Evolutionary conservation across 1,140 invertebrate genomes (phyloP), one percentile per base, ranked within the genome.

Genomic region (Plutomurus gul): DNA sequence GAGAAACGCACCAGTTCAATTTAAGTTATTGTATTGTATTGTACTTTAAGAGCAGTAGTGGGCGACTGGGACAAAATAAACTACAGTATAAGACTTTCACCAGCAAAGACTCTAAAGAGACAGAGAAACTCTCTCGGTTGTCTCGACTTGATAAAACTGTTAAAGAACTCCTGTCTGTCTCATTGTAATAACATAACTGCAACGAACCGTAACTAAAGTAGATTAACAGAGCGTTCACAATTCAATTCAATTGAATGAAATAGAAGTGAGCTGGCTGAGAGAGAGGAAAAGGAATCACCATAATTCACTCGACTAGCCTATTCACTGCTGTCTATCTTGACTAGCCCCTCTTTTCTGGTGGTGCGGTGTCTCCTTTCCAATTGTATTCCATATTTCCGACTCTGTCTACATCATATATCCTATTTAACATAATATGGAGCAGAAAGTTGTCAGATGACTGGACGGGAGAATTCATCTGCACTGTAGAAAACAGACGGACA

Each of bases 241-340:
- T 65, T 65, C 51, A 60, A 60, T 60, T 60, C 30, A 65, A 65
- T 65, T 65, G 56, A 65, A 65, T 65, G 30, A 16, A 65, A 30
- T 65, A 30, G 36, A 65, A 65, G 30, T 33, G 56, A 65, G 36
- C 27, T 60, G 56, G 25, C 30, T 36, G 56, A 33, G 56, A 65
- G n/a, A n/a, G n/a, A 65, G 56, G 56, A 65, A 36, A 65, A 65
- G 56, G 56, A 65, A 65, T 33, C 27, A 65, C 56, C 56, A 65
- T 65, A 65, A 65, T 65, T 65, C 56, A 65, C 56, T 65, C 56
- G 25, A 36, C 7, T 65, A 65, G 30, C 36, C 56, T 16, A 33
- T n/a, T n/a, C n/a, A n/a, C n/a, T n/a, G n/a, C 51, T 60, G 56
- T 65, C 56, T 65, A 65, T 65, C 56, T 65, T 65, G 56, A 65